A percentile compares a stretch with the other conserved stretches of the same genome.
These are phyloP conservation scores for Malurus alboscapulatus DNA, from an alignment of 2,113 vertebrate genomes.

Conservation along the genomic window DNA sequence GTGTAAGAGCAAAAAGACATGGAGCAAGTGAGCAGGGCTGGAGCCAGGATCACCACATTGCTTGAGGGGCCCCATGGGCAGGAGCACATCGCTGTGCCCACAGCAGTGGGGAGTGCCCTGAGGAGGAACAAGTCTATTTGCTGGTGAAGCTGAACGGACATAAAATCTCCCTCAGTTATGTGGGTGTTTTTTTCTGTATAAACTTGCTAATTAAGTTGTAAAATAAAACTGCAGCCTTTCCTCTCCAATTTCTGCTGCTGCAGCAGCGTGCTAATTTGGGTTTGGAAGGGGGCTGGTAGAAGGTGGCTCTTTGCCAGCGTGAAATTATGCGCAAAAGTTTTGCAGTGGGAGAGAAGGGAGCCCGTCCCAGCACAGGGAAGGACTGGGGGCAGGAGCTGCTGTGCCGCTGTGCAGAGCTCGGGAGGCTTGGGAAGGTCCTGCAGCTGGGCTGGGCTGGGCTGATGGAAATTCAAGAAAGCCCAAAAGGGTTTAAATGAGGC, in stretches of 20 bases:
- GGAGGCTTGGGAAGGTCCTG: slow-evolving; percentile 16
- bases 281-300: slow-evolving; percentile 59
- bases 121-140: background rate
- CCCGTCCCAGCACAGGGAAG: background rate
- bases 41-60: background rate
- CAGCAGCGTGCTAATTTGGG: slow-evolving; percentile 61
- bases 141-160: background rate
- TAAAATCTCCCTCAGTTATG: slow-evolving; percentile 20
- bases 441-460: slow-evolving; percentile 58
- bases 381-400: background rate
- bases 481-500: slow-evolving; percentile 48
- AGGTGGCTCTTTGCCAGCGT: slow-evolving; percentile 35
- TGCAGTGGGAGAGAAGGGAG: background rate
- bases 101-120: background rate
- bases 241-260: slow-evolving; percentile 64
- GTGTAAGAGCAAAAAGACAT: background rate
- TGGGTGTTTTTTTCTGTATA: slow-evolving; percentile 41
- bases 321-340: background rate
- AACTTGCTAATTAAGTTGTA: slow-evolving; percentile 68
- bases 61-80: background rate
- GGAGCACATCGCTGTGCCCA: background rate
- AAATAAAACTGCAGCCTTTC: slow-evolving; percentile 60
- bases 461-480: slow-evolving; percentile 63
- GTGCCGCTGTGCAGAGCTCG: background rate
- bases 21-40: background rate